Evolutionary conservation across 1,140 invertebrate species (phyloP).

Genomic region (Archivesica marissinica): DNA sequence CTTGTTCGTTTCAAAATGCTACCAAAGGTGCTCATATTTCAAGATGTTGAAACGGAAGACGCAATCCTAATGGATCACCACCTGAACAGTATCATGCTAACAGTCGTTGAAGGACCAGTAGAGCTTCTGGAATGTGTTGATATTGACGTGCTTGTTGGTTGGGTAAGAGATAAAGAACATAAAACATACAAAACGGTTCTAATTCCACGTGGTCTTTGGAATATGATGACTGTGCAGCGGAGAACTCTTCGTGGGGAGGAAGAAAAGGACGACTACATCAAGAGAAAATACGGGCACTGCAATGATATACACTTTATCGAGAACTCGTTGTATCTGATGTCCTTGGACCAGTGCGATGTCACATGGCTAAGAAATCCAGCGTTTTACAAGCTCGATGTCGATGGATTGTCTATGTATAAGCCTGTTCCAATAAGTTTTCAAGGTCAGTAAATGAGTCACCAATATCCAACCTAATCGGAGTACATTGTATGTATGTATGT

Average conservation of each 20-base stretch:
- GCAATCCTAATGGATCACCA: neutral
- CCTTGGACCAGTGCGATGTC: neutral
- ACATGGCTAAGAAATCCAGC: too few species aligned
- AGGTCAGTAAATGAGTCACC: too few species aligned
- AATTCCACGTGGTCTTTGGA: neutral
- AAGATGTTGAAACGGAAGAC: neutral
- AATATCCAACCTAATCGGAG: too few species aligned
- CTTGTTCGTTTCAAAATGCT: neutral
- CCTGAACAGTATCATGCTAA: neutral
- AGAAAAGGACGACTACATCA: neutral
- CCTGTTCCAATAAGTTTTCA: too few species aligned
- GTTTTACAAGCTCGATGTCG: too few species aligned
- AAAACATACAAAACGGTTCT: constrained; percentile 4
- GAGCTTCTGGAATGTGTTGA: neutral
- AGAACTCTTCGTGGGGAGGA: neutral
- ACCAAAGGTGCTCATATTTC: neutral
- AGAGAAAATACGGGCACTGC: neutral
- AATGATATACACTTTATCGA: neutral
- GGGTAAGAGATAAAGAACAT: neutral
- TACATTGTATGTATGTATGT: too few species aligned
- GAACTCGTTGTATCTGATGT: neutral
- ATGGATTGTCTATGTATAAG: too few species aligned
- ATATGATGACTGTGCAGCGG: neutral
- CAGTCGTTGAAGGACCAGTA: neutral
- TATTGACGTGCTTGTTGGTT: constrained; percentile 12